phyloP scores from a whole-genome alignment of 2,797 vertebrate genomes.

The Cossypha niveicapilla region DNA sequence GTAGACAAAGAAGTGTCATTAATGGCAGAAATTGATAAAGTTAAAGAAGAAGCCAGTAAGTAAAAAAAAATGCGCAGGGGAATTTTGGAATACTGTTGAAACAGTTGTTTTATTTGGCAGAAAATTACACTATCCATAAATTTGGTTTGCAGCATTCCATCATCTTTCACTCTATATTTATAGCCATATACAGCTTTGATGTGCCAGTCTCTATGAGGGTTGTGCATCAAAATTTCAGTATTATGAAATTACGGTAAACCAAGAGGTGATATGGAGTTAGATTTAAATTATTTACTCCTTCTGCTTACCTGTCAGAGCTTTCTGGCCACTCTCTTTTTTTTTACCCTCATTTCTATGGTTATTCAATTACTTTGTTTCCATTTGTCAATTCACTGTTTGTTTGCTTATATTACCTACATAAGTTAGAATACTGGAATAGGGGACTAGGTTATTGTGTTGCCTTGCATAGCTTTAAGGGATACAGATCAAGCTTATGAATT shows the following conservation, averaged over 20 bases:
- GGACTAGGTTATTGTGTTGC: not conserved
- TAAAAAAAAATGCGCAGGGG: conserved; percentile 27
- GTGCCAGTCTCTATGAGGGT: not conserved
- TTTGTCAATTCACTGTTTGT: not conserved
- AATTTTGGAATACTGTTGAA: not conserved
- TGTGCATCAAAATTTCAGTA: not conserved
- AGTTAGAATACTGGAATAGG: not conserved
- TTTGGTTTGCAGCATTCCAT: not conserved
- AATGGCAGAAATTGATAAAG: conserved; percentile 82
- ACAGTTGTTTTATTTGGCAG: not conserved
- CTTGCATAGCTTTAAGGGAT: not conserved
- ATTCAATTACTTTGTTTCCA: not conserved
- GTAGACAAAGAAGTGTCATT: conserved; percentile 81
- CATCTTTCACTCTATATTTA: not conserved
- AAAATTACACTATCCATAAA: not conserved
- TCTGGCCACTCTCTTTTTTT: not conserved
- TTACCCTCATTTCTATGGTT: not conserved
- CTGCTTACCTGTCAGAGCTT: not conserved
- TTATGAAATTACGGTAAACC: not conserved
- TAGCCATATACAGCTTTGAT: not conserved
- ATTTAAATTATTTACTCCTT: not conserved
- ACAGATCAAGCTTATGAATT: not conserved
- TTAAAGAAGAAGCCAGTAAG: conserved; percentile 85
- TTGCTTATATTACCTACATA: not conserved
- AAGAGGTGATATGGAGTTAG: not conserved